Evolutionary conservation across 2,797 vertebrate genomes (phyloP).

Genomic region (Champsocephalus gunnari): DNA sequence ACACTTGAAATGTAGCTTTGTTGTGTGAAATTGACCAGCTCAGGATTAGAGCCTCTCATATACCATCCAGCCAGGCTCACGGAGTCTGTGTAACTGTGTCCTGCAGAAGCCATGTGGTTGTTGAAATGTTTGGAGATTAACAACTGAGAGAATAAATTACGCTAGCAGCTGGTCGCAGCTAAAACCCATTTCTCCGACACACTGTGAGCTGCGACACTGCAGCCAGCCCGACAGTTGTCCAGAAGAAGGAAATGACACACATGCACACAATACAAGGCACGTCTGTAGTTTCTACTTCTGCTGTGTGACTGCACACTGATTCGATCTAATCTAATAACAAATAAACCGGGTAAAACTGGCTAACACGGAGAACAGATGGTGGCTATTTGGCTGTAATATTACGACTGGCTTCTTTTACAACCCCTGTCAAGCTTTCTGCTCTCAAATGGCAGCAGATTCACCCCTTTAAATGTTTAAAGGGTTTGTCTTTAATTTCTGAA

Average conservation of each 20-base stretch:
- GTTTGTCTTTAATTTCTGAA: background rate
- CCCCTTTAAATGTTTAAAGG: background rate
- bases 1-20: background rate
- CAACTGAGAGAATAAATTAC: slow-evolving; percentile 38
- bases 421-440: background rate
- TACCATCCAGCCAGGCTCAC: background rate
- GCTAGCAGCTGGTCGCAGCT: slow-evolving; percentile 46
- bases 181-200: slow-evolving; percentile 30
- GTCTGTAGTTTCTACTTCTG: background rate
- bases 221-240: slow-evolving; percentile 12
- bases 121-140: slow-evolving; percentile 33
- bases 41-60: background rate
- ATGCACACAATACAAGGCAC: background rate
- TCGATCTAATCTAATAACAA: slow-evolving; percentile 3
- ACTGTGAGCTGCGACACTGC: slow-evolving; percentile 1
- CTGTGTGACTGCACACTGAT: background rate
- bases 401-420: background rate
- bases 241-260: slow-evolving; percentile 18
- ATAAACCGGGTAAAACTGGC: background rate
- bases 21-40: background rate
- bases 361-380: background rate
- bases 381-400: background rate
- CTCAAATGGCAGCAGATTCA: background rate
- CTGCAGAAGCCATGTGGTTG: slow-evolving; percentile 10
- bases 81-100: slow-evolving; percentile 5